Evolutionary conservation across 1,140 invertebrate species (phyloP), one percentile per base, ranked within the genome.

Genomic region (Saccostrea cuccullata): DNA sequence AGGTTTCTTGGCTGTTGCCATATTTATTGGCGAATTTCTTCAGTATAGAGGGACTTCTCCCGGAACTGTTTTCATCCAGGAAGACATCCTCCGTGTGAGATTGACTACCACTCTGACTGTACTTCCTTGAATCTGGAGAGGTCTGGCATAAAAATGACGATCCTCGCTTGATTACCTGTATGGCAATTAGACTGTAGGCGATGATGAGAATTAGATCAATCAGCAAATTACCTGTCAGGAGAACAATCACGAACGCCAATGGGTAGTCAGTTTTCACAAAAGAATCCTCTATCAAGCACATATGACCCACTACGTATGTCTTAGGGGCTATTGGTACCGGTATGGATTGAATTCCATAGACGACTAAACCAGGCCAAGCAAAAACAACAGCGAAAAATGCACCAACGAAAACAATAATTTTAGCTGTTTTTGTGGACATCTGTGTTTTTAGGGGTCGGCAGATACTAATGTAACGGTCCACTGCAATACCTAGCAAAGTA

Each of bases 391-490:
- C 90, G 23, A 91, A 77, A 13, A 89, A 13, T 8, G 87, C 20
- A 1, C 90, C 88, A 9, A 90, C 64, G 9, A 84, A 47, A 26
- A 91, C 91, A 3, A 90, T 89, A 2, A 90, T 82, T 82, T 93
- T 91, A 1, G 92, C 90, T 12, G 87, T 77, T 15, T 58, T 83
- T 20, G 87, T 83, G 2, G 87, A 84, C 30, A 92, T 86, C 17
- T 89, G 56, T 55, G 26, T 82, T 15, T 85, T 64, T 40, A 91
- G 85, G 0, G 92, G 92, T 40, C 87, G 88, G 60, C 92, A 93
- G 13, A 93, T 92, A 55, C 90, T 90, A 26, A 90, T 90, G 87
- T 90, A 93, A 12, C 92, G 89, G 82, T 93, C 92, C 17, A 91
- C 77, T 26, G 92, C 90, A 30, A 93, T 93, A 40, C 90, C 86